Base-by-base conservation (phyloP, 2,113 vertebrate genomes). In the Herpetotheres cachinnans region DNA sequence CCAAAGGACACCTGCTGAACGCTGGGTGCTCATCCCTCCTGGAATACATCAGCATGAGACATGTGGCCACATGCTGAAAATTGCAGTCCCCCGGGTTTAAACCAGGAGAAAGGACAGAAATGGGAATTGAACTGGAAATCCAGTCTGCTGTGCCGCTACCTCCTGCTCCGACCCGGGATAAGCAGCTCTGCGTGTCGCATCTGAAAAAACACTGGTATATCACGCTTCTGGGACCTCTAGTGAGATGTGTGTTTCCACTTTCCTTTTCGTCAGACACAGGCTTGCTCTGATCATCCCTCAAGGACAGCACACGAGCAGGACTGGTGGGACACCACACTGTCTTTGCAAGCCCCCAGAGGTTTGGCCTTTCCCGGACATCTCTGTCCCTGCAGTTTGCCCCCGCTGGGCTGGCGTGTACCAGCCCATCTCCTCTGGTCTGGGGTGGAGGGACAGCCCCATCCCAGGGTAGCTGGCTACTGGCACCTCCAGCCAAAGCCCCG, bases 151-250 rank as follows among this genome's bases (percentile, higher is more conserved):
- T 5, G 1, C 49, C 2, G 4, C 49, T 16, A 3, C 50, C 30
- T 36, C 32, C 32, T 24, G 62, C 25, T 36, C 14, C 4, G 0
- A 18, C 5, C 26, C 2, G 0, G 32, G 40, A 6, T 46, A 44
- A 29, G 32, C 40, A 44, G 40, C 32, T 36, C 62, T 30, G 50
- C 2, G 7, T 16, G 24, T 18, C 1, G 1, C 78, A 55, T 14
- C 62, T 4, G 0, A 20, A 18, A 25, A 36, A 29, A 4, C 0
- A 0, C 47, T 16, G 69, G 47, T 8, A 25, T 13, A 5, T 3
- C 0, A 4, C 2, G 5, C 12, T 47, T 29, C 7, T 12, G 40
- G 47, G 40, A 8, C 11, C 47, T 22, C 7, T 11, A 30, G 38
- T 4, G 65, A 38, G 21, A 26, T 1, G 26, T 29, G 58, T 6